Evolutionary conservation across 1,140 invertebrate species (phyloP).

Genomic region (Pentalonia nigronervosa): DNA sequence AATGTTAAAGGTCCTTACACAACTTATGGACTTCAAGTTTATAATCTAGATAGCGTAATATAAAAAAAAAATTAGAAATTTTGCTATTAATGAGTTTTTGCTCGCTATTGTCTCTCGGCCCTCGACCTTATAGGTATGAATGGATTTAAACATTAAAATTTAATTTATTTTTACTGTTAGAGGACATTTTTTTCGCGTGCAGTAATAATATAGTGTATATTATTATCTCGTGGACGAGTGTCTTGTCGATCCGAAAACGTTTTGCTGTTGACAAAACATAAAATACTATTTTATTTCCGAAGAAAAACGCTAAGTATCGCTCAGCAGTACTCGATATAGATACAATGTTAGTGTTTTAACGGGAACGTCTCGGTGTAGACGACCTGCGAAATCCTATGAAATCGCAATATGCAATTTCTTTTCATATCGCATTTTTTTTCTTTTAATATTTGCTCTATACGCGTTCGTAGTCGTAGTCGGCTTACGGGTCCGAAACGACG

Average conservation of each 20-base stretch:
- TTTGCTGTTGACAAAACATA: background rate
- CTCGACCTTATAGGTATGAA: background rate
- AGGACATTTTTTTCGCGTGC: background rate
- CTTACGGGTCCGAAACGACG: background rate
- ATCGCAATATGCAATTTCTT: background rate
- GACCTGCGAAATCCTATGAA: background rate
- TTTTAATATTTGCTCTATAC: background rate
- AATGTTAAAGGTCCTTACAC: no score
- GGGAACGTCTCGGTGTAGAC: background rate
- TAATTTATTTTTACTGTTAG: background rate
- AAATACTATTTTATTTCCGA: background rate
- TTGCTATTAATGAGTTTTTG: no score
- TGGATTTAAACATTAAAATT: background rate
- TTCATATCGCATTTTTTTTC: background rate
- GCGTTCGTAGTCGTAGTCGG: background rate
- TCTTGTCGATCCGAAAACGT: background rate
- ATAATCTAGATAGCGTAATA: no score
- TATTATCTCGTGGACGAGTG: background rate
- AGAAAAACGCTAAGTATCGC: background rate
- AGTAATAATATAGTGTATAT: background rate
- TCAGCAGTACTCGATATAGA: background rate
- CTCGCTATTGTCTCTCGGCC: background rate
- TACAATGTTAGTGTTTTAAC: background rate
- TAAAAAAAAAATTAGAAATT: no score
- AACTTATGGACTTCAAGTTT: no score